phyloP scores from a whole-genome alignment of 2,888 invertebrate genomes.

The Euzophera pinguis region DNA sequence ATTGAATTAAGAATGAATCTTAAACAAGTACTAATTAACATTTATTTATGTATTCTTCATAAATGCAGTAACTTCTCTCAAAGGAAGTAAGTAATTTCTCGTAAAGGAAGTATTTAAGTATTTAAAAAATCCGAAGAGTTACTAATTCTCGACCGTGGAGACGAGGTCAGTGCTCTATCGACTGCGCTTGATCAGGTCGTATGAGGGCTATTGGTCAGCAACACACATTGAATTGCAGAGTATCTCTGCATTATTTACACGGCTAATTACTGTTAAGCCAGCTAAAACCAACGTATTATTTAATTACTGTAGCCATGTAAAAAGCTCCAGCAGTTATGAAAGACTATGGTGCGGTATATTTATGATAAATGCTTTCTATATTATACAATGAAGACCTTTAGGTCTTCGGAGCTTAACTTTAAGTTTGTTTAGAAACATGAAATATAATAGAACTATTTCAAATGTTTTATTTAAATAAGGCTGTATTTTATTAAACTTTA shows the following conservation, averaged over 20 bases:
- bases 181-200: constrained; percentile 29
- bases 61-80: no score
- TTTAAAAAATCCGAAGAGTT: background rate
- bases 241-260: constrained; percentile 66
- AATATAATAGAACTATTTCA: no score
- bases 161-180: constrained; percentile 12
- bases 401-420: background rate
- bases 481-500: no score
- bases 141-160: background rate
- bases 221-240: constrained; percentile 66
- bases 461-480: no score
- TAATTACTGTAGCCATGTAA: constrained; percentile 39
- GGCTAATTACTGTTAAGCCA: constrained; percentile 56
- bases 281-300: constrained; percentile 46
- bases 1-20: no score
- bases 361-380: background rate
- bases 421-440: no score
- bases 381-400: background rate
- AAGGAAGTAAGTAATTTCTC: no score
- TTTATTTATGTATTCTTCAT: no score
- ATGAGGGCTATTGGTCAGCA: constrained; percentile 62
- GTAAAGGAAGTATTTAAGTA: no score
- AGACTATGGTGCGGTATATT: background rate
- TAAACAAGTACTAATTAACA: no score
- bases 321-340: background rate